phyloP scores from a whole-genome alignment of 2,888 invertebrate species.

The Lamproptera curius region DNA sequence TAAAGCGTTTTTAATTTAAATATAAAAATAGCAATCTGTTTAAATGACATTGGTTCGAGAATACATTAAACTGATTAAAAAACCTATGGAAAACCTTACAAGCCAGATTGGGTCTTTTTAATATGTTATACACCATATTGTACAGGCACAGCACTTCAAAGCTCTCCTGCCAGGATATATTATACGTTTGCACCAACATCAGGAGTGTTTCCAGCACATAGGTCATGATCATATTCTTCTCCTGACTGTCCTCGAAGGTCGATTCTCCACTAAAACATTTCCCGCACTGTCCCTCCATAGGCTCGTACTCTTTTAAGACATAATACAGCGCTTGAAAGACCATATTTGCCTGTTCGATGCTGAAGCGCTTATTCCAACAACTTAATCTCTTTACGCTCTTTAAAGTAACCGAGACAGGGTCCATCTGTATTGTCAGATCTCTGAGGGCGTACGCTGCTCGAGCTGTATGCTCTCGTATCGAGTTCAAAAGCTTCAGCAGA shows the following conservation, averaged over 20 bases:
- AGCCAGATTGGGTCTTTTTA: conserved; percentile 54
- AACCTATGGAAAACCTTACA: too few relatives aligned
- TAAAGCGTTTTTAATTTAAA: too few relatives aligned
- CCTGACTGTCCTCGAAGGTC: conserved; percentile 44
- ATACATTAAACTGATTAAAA: too few relatives aligned
- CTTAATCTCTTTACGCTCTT: conserved; percentile 77
- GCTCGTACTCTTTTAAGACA: conserved; percentile 75
- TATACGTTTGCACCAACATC: conserved; percentile 81
- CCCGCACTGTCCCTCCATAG: conserved; percentile 33
- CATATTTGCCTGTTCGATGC: conserved; percentile 79
- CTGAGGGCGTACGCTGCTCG: conserved; percentile 79
- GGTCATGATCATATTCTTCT: conserved; percentile 72
- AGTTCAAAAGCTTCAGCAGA: conserved; percentile 77
- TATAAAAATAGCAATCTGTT: too few relatives aligned
- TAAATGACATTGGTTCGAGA: too few relatives aligned
- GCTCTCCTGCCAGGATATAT: conserved; percentile 88
- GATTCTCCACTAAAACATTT: conserved; percentile 35
- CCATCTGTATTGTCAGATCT: conserved; percentile 67
- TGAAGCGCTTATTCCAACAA: conserved; percentile 76
- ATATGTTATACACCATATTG: conserved; percentile 53
- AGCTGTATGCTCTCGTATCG: conserved; percentile 81
- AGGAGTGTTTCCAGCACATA: conserved; percentile 82
- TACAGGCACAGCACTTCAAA: conserved; percentile 85
- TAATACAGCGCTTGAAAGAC: conserved; percentile 81
- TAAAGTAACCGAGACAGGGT: conserved; percentile 59